Conservation (phyloP, 1,140 invertebrate genomes). For the Penaeus chinensis region DNA sequence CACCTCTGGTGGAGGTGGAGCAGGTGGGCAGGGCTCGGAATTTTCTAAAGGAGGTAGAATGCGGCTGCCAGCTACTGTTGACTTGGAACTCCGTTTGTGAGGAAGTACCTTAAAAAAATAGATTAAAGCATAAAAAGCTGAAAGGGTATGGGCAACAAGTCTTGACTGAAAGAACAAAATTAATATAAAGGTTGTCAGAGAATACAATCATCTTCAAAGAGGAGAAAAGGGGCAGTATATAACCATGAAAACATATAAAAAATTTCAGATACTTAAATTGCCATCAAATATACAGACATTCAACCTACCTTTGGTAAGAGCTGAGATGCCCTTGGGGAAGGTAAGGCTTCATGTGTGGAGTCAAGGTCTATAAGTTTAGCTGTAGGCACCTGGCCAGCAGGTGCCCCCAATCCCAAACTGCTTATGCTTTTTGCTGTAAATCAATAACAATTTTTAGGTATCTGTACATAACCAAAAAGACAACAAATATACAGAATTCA, state of each 20-base stretch:
- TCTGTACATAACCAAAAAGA: background rate
- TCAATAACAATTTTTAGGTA: background rate
- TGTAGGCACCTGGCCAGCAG: constrained; percentile 41
- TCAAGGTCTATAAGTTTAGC: constrained; percentile 55
- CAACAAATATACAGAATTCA: background rate
- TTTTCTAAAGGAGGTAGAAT: constrained; percentile 37
- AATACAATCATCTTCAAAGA: no score
- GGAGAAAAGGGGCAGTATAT: no score
- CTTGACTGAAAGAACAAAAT: no score
- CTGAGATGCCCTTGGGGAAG: constrained; percentile 30
- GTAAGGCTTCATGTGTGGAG: constrained; percentile 42
- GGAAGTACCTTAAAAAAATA: constrained; percentile 60
- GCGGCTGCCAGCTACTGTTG: constrained; percentile 17
- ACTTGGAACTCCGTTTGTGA: constrained; percentile 56
- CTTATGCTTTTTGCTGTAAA: constrained; percentile 53
- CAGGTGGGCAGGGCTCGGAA: constrained; percentile 40
- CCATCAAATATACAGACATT: background rate
- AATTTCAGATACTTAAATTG: no score
- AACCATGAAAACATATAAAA: no score
- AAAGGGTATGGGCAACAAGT: no score
- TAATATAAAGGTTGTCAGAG: no score
- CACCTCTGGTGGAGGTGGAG: constrained; percentile 59
- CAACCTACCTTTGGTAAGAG: constrained; percentile 47
- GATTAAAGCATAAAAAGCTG: background rate
- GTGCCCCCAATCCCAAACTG: constrained; percentile 31